phyloP scores from a whole-genome alignment of 2,113 vertebrate species.

The Orcinus orca region DNA sequence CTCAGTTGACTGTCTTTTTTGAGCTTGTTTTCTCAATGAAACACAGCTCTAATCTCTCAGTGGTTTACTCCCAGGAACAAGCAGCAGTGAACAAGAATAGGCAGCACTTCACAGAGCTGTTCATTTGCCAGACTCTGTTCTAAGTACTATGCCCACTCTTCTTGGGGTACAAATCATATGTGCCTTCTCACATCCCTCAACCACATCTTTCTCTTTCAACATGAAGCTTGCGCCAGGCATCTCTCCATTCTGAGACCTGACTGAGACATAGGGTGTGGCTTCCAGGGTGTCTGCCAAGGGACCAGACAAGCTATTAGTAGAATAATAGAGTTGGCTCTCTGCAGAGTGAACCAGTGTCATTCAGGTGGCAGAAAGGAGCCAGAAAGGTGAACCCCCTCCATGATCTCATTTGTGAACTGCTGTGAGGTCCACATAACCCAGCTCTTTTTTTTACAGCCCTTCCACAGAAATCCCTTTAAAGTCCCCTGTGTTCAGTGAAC shows the following conservation, averaged over 20 bases:
- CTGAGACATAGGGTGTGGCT: background rate
- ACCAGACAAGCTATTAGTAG: background rate
- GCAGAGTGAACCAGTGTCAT: background rate
- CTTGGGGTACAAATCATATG: rapidly evolving
- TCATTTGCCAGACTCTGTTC: background rate
- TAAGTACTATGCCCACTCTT: background rate
- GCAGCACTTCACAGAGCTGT: background rate
- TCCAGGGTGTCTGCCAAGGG: background rate
- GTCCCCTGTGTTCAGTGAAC: background rate
- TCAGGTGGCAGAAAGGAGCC: background rate
- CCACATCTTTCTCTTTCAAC: background rate
- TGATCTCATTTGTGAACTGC: background rate
- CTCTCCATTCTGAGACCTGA: background rate
- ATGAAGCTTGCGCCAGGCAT: background rate
- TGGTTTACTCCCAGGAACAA: background rate
- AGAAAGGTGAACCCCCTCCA: background rate
- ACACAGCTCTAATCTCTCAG: background rate
- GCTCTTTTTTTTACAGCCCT: background rate
- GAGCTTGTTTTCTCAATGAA: background rate
- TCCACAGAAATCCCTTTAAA: background rate
- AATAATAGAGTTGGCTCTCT: background rate
- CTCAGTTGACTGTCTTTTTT: background rate
- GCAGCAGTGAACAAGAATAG: background rate
- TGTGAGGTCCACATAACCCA: background rate
- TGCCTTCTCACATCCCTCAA: background rate